Conservation (phyloP, 2,113 vertebrate species). For the Cyrtonyx montezumae region DNA sequence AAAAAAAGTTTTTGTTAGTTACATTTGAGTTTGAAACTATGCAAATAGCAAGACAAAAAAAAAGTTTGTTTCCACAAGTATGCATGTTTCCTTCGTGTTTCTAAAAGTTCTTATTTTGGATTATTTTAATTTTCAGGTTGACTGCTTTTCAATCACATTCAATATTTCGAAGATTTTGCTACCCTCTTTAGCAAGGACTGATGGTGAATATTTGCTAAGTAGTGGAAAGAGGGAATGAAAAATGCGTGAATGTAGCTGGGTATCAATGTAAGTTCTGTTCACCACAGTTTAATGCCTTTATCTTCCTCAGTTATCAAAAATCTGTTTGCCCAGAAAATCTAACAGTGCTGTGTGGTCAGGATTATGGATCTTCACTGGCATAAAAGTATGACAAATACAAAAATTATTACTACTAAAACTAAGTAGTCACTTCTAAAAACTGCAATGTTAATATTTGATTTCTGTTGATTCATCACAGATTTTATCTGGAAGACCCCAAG, state of each 20-base stretch:
- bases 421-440: background rate
- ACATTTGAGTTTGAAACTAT: background rate
- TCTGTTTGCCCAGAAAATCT: background rate
- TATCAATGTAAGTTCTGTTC: background rate
- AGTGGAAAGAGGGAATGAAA: background rate
- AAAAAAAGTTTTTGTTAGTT: background rate
- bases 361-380: background rate
- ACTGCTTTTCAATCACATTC: background rate
- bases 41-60: background rate
- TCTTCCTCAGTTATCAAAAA: background rate
- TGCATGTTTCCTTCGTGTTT: background rate
- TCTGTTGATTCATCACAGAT: background rate
- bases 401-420: background rate
- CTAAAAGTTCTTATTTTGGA: background rate
- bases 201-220: background rate
- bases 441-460: background rate
- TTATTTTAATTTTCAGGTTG: background rate
- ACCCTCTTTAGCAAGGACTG: background rate
- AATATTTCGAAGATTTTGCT: background rate
- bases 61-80: background rate
- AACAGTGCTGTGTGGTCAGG: background rate
- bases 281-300: background rate
- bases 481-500: background rate
- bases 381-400: rapidly evolving
- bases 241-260: background rate